Conservation (phyloP, 2,888 invertebrate species). For the Coelopa pilipes region DNA sequence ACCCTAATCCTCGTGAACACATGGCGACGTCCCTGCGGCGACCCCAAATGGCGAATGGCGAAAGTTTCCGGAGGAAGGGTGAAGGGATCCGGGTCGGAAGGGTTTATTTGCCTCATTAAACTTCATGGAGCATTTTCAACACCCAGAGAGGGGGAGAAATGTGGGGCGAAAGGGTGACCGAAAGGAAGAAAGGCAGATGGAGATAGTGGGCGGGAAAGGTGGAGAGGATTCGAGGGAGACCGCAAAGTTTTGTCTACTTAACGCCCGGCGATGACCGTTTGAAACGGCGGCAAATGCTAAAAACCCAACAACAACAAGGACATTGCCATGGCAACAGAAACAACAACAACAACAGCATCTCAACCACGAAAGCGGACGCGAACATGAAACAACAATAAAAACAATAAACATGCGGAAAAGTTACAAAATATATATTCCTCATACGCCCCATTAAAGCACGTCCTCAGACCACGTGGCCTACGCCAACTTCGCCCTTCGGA, state of each 20-base stretch:
- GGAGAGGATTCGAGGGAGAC: neutral
- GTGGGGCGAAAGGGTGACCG: too few species aligned
- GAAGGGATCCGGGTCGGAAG: constrained; percentile 36
- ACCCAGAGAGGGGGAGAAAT: neutral
- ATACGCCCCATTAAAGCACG: constrained; percentile 54
- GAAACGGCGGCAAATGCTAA: too few species aligned
- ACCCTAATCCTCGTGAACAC: neutral
- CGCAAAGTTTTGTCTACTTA: constrained; percentile 24
- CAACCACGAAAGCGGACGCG: neutral
- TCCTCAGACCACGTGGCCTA: constrained; percentile 10
- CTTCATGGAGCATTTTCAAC: constrained; percentile 51
- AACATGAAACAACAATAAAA: constrained; percentile 20
- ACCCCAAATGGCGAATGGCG: constrained; percentile 25
- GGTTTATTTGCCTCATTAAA: constrained; percentile 60
- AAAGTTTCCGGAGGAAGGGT: constrained; percentile 20
- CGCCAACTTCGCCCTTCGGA: neutral
- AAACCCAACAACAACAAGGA: too few species aligned
- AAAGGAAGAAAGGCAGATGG: neutral
- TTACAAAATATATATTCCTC: constrained; percentile 49
- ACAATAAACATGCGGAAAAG: constrained; percentile 25
- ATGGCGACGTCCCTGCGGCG: neutral
- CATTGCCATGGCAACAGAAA: too few species aligned
- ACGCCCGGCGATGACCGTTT: constrained; percentile 23
- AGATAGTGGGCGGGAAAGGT: neutral
- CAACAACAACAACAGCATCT: too few species aligned